A percentile compares a stretch with the other conserved stretches of the same genome.
Evolutionary conservation across 2,888 invertebrate genomes (phyloP).

Genomic region (Oscheius sp.): DNA sequence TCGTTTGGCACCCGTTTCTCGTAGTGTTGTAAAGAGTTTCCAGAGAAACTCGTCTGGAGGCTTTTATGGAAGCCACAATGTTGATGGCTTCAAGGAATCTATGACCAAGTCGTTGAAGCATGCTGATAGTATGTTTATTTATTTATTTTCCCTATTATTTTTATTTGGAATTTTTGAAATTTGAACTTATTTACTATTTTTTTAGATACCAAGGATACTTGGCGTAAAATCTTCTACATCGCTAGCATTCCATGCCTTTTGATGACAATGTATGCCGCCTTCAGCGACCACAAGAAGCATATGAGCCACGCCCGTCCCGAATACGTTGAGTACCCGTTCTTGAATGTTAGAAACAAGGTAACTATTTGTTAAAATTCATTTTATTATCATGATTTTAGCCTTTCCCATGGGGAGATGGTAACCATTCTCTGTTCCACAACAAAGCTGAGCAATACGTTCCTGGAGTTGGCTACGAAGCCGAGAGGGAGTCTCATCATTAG

Average conservation of each 20-base stretch:
- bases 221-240: slow-evolving; percentile 70
- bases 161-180: background rate
- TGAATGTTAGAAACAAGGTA: slow-evolving; percentile 68
- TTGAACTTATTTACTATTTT: slow-evolving; percentile 1
- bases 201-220: slow-evolving; percentile 63
- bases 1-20: slow-evolving; percentile 31
- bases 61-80: slow-evolving; percentile 68
- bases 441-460: slow-evolving; percentile 67
- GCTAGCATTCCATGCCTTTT: slow-evolving; percentile 67
- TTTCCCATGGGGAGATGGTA: slow-evolving; percentile 94
- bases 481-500: slow-evolving; percentile 48
- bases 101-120: slow-evolving; percentile 57
- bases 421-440: slow-evolving; percentile 88
- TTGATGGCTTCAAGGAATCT: slow-evolving; percentile 65
- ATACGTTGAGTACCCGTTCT: slow-evolving; percentile 68
- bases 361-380: background rate
- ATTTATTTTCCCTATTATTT: background rate
- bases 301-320: slow-evolving; percentile 64
- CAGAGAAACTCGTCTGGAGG: slow-evolving; percentile 64
- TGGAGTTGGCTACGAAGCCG: slow-evolving; percentile 70
- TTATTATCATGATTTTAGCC: slow-evolving; percentile 76
- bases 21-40: slow-evolving; percentile 45
- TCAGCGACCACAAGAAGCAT: slow-evolving; percentile 57
- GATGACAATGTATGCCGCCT: slow-evolving; percentile 67
- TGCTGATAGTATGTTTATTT: slow-evolving; percentile 52